Evolutionary conservation across 2,888 invertebrate species (phyloP), one percentile per base, ranked within the genome.

Genomic region (Phrixothrix hirtus): DNA sequence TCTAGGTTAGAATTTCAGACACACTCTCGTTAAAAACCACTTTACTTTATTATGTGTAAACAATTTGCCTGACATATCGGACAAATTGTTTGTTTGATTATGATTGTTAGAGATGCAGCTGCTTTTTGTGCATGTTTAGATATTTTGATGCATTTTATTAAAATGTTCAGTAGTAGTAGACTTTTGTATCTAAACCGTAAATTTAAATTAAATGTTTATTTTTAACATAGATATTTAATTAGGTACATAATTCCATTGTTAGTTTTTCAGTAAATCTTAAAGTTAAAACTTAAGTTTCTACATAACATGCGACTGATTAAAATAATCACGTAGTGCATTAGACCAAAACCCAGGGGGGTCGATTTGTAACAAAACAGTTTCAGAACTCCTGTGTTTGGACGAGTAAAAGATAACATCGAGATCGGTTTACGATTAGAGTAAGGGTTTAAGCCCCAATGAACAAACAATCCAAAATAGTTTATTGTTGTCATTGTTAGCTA

Each of bases 1-100:
- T 57, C 55, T 45, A 37, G 55, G 39, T 57, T 46, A 31, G 13
- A 31, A 57, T 57, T 55, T 55, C 26, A 41, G 27, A 27, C 42
- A 50, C 44, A 55, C 39, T 55, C 57, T 59, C 49, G 54, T 59
- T 57, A 54, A 59, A 54, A 57, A 51, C 54, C 59, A 59, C 59
- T 59, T 51, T 45, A 49, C 37, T 45, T 58, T 53, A 55, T 58
- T 58, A 58, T 58, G 52, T 58, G 39, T 52, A 52, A 52, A 58
- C 55, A 48, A 55, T 50, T 59, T 54, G 25, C 26, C 42, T 26
- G 21, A 47, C 42, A 36, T 37, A 52, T 47, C 36, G 44, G 37
- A 51, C 43, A 47, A 56, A 47, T 42, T 38, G 34, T 43, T 44
- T 51, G 21, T 21, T 21, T 21, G 4, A 7, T 21, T 21, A 21